Evolutionary conservation across 2,888 invertebrate species (phyloP), one percentile per base, ranked within the genome.

Genomic region (Amphipoea oculea): DNA sequence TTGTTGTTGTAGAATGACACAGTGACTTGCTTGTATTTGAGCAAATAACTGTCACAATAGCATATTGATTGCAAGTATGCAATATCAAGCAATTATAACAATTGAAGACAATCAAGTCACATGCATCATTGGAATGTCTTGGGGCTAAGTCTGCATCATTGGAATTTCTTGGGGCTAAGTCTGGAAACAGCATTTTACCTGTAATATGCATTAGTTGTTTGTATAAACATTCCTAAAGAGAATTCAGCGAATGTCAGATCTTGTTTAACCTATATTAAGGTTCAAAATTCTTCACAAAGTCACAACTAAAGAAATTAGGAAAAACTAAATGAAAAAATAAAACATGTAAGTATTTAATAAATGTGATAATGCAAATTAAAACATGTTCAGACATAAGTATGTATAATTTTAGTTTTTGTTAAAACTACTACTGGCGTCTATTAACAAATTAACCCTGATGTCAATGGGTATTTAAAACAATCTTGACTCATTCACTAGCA

Each of bases 401-500:
- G 12, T 42, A 17, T 4, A n/a, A 54, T 29, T 23, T 23, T 54
- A 62, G 20, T 40, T 63, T 67, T 40, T 48, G 29, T 75, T 66
- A 17, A 48, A 65, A 67, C 65, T 42, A 2, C 9, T 36, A 48
- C 45, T 4, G 1, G n/a, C 36, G 12, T 65, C 68, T 66, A 82
- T 68, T 76, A 73, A 66, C 73, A 63, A 77, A 86, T 90, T 88
- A 88, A 89, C 85, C 84, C 84, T 88, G 84, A 86, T 88, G 89
- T 89, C 87, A 90, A 85, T 66, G 14, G 65, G 69, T 88, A 85
- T 86, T 85, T 85, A 80, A 86, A 85, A 74, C 78, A 83, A 80
- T 83, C 60, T 81, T 85, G 84, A 85, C 65, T 90, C 86, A 84
- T 84, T 79, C 70, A 75, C 70, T 71, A 71, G 23, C 65, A 66